Percentiles rank a stretch among this genome's conserved stretches.
phyloP scores from a whole-genome alignment of 2,888 invertebrate genomes.

The Halictus ligatus region DNA sequence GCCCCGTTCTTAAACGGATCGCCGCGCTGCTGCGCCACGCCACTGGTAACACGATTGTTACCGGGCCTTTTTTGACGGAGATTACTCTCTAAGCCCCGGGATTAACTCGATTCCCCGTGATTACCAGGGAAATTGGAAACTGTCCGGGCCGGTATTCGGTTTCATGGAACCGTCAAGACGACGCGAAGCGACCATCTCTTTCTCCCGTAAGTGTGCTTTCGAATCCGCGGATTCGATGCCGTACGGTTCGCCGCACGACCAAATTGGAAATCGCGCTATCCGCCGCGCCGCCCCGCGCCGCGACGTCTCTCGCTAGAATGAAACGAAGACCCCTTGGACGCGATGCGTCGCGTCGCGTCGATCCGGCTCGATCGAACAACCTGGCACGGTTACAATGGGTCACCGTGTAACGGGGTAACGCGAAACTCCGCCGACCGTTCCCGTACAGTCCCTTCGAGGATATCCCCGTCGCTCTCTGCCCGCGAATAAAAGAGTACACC shows the following conservation, averaged over 20 bases:
- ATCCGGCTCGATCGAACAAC: conserved; percentile 7
- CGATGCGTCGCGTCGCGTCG: not conserved
- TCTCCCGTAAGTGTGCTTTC: not conserved
- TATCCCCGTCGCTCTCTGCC: not conserved
- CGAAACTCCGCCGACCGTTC: not conserved
- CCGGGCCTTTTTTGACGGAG: conserved; percentile 12
- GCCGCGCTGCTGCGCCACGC: conserved; percentile 10
- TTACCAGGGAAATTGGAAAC: conserved; percentile 23
- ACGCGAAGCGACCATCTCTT: not conserved
- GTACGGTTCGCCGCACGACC: not conserved
- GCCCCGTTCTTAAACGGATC: conserved; percentile 42
- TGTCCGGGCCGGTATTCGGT: not conserved
- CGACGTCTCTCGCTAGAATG: not conserved
- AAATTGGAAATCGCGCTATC: conserved; percentile 23
- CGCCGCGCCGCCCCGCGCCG: not conserved
- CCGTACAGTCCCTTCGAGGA: not conserved
- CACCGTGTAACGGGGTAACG: not conserved
- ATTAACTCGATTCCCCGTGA: conserved; percentile 28
- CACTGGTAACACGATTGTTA: conserved; percentile 32
- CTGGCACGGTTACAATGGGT: conserved; percentile 14
- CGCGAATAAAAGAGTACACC: not conserved
- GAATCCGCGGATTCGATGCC: too few relatives aligned
- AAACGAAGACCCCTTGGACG: not conserved
- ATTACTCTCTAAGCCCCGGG: conserved; percentile 24
- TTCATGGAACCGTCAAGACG: not conserved